A percentile compares a stretch with the other conserved stretches of the same genome.
Evolutionary conservation across 1,140 invertebrate genomes (phyloP).

Genomic region (Physella acuta): DNA sequence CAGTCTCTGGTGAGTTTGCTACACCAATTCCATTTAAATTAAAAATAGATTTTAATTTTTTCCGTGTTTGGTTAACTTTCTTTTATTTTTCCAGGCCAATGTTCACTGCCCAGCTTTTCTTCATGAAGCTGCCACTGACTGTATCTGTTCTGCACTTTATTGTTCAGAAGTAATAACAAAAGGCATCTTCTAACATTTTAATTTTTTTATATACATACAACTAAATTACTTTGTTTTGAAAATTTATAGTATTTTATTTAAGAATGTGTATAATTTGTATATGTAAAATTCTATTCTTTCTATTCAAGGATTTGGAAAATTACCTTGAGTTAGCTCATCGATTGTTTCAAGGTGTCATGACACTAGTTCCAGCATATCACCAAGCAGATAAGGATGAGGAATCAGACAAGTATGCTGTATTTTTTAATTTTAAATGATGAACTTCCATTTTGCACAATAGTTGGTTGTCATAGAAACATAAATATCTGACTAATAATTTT

Average conservation of each 20-base stretch:
- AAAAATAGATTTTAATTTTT: too few species aligned
- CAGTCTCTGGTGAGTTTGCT: constrained; percentile 53
- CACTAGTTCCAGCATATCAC: constrained; percentile 84
- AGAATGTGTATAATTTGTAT: neutral
- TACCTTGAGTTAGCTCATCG: constrained; percentile 72
- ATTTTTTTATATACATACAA: too few species aligned
- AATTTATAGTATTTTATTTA: too few species aligned
- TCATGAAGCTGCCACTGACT: constrained; percentile 89
- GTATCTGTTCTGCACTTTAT: constrained; percentile 77
- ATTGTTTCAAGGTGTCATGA: constrained; percentile 79
- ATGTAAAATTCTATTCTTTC: neutral
- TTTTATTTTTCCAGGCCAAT: constrained; percentile 32
- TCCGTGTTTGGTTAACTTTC: too few species aligned
- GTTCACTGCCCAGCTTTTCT: constrained; percentile 68
- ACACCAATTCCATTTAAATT: too few species aligned
- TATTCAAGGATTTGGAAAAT: constrained; percentile 72
- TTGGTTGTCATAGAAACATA: too few species aligned
- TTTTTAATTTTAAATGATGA: neutral
- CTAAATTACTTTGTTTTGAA: too few species aligned
- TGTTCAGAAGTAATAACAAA: constrained; percentile 57
- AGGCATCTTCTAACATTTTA: constrained; percentile 6
- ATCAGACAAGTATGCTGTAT: constrained; percentile 69
- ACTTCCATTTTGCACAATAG: neutral
- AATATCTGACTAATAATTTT: too few species aligned
- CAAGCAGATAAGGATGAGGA: constrained; percentile 90